Evolutionary conservation across 2,797 vertebrate genomes (phyloP).

Genomic region (Acipenser oxyrinchus): DNA sequence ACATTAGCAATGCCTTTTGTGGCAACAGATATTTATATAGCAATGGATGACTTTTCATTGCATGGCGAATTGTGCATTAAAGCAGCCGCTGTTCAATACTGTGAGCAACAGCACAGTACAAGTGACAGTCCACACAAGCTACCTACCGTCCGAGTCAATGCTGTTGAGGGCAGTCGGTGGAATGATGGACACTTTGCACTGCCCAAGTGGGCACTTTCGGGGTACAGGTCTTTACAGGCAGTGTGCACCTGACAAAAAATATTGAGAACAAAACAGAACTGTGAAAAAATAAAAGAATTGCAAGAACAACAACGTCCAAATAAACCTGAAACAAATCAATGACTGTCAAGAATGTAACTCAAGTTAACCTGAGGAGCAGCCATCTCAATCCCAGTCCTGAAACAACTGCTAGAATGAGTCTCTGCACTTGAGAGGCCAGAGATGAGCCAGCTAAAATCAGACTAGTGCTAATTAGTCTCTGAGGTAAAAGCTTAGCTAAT

Average conservation of each 20-base stretch:
- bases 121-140: conserved; percentile 1
- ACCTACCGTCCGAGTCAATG: conserved; percentile 95
- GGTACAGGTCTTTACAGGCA: conserved; percentile 87
- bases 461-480: no score
- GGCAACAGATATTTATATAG: conserved; percentile 3
- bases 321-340: not conserved
- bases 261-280: conserved; percentile 12
- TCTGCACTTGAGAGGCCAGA: no score
- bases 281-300: conserved; percentile 9
- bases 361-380: no score
- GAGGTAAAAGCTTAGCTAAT: no score
- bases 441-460: no score
- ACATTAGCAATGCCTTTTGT: no score
- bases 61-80: no score
- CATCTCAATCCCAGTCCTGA: no score
- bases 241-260: conserved; percentile 79
- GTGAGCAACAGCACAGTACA: not conserved
- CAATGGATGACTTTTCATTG: conserved; percentile 4
- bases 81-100: not conserved
- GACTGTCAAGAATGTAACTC: no score
- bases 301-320: conserved; percentile 7
- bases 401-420: no score
- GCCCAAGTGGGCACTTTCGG: conserved; percentile 89
- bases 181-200: conserved; percentile 97
- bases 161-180: conserved; percentile 97